phyloP scores from a whole-genome alignment of 2,113 vertebrate genomes.

The Arothron firmamentum region DNA sequence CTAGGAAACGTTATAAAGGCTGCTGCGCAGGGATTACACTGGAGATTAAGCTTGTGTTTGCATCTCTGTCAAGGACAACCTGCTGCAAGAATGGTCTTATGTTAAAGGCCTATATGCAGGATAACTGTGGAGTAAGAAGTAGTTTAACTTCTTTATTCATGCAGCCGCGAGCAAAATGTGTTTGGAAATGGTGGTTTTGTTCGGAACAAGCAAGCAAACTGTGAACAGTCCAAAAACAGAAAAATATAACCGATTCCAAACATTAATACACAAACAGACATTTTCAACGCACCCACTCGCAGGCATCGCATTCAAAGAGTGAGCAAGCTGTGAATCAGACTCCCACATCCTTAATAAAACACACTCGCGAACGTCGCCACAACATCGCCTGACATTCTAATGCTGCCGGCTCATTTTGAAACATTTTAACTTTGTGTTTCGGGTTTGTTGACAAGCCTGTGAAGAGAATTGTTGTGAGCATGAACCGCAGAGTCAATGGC shows the following conservation, averaged over 20 bases:
- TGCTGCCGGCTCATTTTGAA: no score
- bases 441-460: no score
- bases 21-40: constrained; percentile 34
- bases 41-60: constrained; percentile 26
- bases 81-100: not conserved
- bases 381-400: not conserved
- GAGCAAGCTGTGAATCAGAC: constrained; percentile 24
- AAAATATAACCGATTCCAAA: constrained; percentile 7
- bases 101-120: not conserved
- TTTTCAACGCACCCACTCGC: constrained; percentile 9
- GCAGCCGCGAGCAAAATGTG: not conserved
- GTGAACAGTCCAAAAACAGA: not conserved
- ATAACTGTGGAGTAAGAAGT: no score
- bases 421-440: no score
- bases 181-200: not conserved
- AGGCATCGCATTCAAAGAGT: constrained; percentile 7
- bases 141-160: not conserved
- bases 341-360: constrained; percentile 15
- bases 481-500: no score
- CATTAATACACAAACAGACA: not conserved
- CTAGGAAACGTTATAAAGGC: constrained; percentile 29
- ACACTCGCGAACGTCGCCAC: not conserved
- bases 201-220: not conserved
- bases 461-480: no score
- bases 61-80: constrained; percentile 47